Base-by-base conservation (phyloP, 2,888 invertebrate genomes). In the Melieria picta region DNA sequence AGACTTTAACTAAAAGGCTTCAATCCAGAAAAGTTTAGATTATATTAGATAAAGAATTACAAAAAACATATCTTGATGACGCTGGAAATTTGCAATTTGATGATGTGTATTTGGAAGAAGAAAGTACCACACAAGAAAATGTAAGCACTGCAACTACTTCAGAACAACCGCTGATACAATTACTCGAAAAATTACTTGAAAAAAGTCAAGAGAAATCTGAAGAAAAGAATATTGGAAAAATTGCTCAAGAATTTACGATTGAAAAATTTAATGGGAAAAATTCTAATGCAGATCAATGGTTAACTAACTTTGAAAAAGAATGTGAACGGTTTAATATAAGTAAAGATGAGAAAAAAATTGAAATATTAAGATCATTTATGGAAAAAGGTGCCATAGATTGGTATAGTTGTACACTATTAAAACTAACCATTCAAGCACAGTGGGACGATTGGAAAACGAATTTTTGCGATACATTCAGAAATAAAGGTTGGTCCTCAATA, bases 391-490 rank as follows among this genome's bases (percentile, higher is more conserved):
- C 74, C 46, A 58, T 60, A 64, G 78, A 79, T 50, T 79, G 78
- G 78, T 79, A 79, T 52, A 75, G 74, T 56, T 75, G 69, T 45
- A 77, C 74, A 73, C 64, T 76, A 4, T 72, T 78, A 65, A 80
- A 76, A 74, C 57, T 72, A 7, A 75, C 77, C 13, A 57, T 77
- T 67, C 50, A 77, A 5, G 73, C 76, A 65, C 69, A 74, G 47
- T 77, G 77, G 77, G 61, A 46, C 45, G 69, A 62, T 6, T 78
- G 76, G 75, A 76, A 75, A 73, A 50, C 71, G 68, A 76, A 71
- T 71, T 77, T 79, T 71, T 76, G 76, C 55, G 77, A 78, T 45
- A 79, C 79, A 4, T 81, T 74, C 75, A 78, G 75, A 58, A 77
- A 75, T 58, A 81, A 79, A 78, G 79, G 77, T 3, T 80, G 79